Base-by-base conservation (phyloP, 2,113 vertebrate species). In the Leucoraja erinaceus region DNA sequence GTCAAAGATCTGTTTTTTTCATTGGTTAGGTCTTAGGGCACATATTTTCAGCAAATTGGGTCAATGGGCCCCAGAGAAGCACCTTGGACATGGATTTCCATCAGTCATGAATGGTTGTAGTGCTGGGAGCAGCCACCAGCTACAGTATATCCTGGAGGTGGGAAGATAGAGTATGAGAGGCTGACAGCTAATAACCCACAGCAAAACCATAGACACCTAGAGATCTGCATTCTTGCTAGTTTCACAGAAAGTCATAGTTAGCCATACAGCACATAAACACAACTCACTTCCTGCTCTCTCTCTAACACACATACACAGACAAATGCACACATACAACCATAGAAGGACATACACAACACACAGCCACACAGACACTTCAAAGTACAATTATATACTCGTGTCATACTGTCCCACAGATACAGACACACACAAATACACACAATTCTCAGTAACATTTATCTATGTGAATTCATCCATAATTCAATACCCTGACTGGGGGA, bases 391-490 rank as follows among this genome's bases (percentile, higher is more conserved):
- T 28, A 6, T 28, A 0, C 75, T 4, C 20, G 0, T 28, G 5
- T 11, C 33, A 47, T 12, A 18, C 66, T 28, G 33, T 22, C 16
- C 20, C 90, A 59, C 25, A 84, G 7, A 84, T 1, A 90, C 11
- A 33, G 3, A 33, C n/a, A 90, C 28, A 18, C 6, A 33, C n/a
- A 54, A 6, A 70, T 31, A 91, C 5, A 56, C 79, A 25, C 22
- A 83, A 59, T 59, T 83, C 9, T 59, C 47, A 59, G 63, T 16
- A 63, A 90, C 61, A 90, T 90, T 61, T 66, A 95, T 95, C 94
- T 93, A 95, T 95, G 95, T 56, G 93, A 94, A 94, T 95, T 94
- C 94, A 96, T 96, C 93, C 95, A 95, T 96, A 96, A 96, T 96
- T 96, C 95, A 96, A 96, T 94, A 79, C 74, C 94, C 93, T 94